A percentile compares a stretch with the other conserved stretches of the same genome.
These are phyloP conservation scores for Trissonchulus sp. DNA, from an alignment of 2,888 invertebrate species.

Conservation along the genomic window DNA sequence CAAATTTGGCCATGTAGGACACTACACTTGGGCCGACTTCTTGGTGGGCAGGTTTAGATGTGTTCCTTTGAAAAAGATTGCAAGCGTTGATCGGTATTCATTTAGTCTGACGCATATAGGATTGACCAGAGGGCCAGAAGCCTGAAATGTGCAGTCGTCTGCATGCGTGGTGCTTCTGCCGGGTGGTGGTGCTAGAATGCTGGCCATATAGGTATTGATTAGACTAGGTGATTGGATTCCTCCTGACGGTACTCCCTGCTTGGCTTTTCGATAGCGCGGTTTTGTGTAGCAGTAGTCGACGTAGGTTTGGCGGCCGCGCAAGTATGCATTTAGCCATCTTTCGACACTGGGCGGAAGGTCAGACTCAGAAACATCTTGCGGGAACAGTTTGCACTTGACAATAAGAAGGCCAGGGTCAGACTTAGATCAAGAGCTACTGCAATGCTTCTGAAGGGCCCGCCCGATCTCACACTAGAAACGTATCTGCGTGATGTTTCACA, in stretches of 20 bases:
- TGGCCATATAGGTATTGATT: not conserved
- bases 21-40: too few relatives aligned
- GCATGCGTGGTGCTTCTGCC: not conserved
- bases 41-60: not conserved
- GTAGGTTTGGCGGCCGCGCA: conserved; percentile 1
- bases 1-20: too few relatives aligned
- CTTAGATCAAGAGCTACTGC: conserved; percentile 8
- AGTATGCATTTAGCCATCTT: conserved; percentile 8
- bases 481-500: too few relatives aligned
- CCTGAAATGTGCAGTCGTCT: not conserved
- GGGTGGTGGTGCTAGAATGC: not conserved
- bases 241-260: conserved; percentile 9
- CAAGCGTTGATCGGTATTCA: not conserved
- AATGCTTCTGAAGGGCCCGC: not conserved
- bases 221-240: conserved; percentile 3
- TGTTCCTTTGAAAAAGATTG: not conserved
- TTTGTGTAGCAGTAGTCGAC: conserved; percentile 11
- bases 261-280: not conserved
- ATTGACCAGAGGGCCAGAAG: conserved; percentile 5
- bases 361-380: not conserved
- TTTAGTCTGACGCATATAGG: not conserved
- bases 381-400: not conserved
- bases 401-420: not conserved
- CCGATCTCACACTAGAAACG: too few relatives aligned
- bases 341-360: not conserved